Evolutionary conservation across 2,888 invertebrate species (phyloP).

Genomic region (Callosobruchus maculatus): DNA sequence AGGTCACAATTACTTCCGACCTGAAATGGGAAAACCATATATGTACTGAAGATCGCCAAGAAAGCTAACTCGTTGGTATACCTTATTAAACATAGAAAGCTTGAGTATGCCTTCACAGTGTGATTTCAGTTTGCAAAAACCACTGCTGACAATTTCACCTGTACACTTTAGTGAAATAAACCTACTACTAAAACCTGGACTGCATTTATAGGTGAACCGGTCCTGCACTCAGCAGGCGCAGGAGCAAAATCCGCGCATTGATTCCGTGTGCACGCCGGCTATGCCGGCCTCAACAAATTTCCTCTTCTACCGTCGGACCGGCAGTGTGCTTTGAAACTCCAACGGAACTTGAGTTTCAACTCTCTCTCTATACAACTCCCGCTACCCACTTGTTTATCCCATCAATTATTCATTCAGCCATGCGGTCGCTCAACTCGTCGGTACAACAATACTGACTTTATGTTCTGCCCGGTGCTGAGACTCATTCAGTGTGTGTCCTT

Average conservation of each 20-base stretch:
- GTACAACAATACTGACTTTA: constrained; percentile 12
- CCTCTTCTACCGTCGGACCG: constrained; percentile 10
- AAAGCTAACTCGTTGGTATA: too few relatives aligned
- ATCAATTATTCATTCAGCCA: constrained; percentile 17
- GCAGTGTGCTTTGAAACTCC: constrained; percentile 38
- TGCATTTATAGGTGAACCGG: constrained; percentile 31
- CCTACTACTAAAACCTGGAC: constrained; percentile 37
- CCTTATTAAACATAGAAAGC: too few relatives aligned
- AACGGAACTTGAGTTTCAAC: constrained; percentile 10
- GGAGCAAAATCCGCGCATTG: constrained; percentile 40
- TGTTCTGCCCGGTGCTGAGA: constrained; percentile 16
- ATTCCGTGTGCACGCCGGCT: constrained; percentile 29
- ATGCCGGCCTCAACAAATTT: neutral
- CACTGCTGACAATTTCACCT: too few relatives aligned
- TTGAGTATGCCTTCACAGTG: too few relatives aligned
- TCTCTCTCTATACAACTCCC: constrained; percentile 1
- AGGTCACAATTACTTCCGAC: too few relatives aligned
- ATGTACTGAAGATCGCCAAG: too few relatives aligned
- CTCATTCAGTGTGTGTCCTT: constrained; percentile 16
- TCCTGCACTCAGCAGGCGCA: constrained; percentile 27
- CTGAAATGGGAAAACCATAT: too few relatives aligned
- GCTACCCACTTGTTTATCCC: neutral
- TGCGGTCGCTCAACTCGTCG: constrained; percentile 14
- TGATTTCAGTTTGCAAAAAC: too few relatives aligned
- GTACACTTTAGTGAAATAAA: too few relatives aligned